Evolutionary conservation across 2,113 vertebrate species (phyloP), one percentile per base, ranked within the genome.

Genomic region (Ginglymostoma cirratum): DNA sequence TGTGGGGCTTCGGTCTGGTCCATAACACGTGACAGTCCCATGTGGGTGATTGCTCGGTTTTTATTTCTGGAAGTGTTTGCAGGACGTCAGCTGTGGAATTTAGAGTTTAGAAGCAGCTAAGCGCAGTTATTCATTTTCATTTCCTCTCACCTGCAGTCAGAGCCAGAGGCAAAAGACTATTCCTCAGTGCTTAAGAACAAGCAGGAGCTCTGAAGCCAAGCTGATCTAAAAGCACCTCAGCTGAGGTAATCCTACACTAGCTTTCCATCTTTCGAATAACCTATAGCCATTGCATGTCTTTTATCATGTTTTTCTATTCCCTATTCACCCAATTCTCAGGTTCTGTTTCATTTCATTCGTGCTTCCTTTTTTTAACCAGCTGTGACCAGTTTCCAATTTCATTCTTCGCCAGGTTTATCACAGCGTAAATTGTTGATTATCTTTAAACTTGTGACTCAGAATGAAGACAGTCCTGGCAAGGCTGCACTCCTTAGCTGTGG

Each of bases 81-180:
- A 21, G 27, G 27, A 93, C 19, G 8, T 66, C n/a, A 93, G 61
- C 61, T 21, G 15, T 19, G 42, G 80, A 83, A 17, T n/a, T 67
- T 93, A n/a, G 34, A 67, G n/a, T 65, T 66, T n/a, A n/a, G 61
- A 66, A 92, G 23, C 55, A 66, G 61, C 61, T 93, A 14, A 61
- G 38, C 65, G n/a, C 15, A 23, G 61, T 38, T 66, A 66, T 17
- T 17, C 55, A 19, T 27, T 42, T 93, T 34, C 21, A 38, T 38
- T 66, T 93, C 89, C 61, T n/a, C 89, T 61, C 61, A 66, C 89
- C 89, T 93, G 61, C 89, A 66, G 34, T 93, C 89, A 66, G 61
- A 7, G 17, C 61, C 2, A 1, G 61, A 93, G 55, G 89, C 89
- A 23, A 93, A 89, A 61, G 52, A 34, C 45, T 66, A 92, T 92